Evolutionary conservation across 2,888 invertebrate genomes (phyloP), one percentile per base, ranked within the genome.

Genomic region (Nesidiocoris tenuis): DNA sequence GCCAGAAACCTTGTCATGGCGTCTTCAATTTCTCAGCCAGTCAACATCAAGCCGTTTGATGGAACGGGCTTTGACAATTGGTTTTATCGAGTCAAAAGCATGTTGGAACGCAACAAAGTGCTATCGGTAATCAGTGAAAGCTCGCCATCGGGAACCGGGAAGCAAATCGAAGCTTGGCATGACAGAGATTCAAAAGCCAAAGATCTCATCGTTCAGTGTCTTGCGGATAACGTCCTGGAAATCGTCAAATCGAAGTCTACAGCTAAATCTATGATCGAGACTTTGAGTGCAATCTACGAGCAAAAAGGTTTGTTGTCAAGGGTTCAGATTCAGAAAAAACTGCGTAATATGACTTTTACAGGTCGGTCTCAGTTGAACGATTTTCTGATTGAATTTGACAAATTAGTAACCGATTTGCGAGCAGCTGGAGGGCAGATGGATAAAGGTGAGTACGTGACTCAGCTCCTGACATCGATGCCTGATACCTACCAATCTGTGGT

Each of bases 41-140:
- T 68, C 21, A 68, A 56, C 57, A 61, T 70, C 25, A 24, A 39
- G n/a, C 23, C 23, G 61, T 70, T 70, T 18, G 71, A 70, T 61
- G 71, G 71, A 54, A 55, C 54, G 2, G 22, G 21, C 21, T 55
- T 67, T 23, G 67, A 67, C 22, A 54, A 67, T 23, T 67, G 67
- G 56, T 1, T 67, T 5, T 55, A 67, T 55, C 55, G 67, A 19
- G 56, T 67, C 55, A 56, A 67, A 56, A 54, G 67, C 21, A 54
- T 67, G 19, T 67, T 67, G 54, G 67, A 19, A 5, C 55, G 19
- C 5, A 67, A 67, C 23, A 12, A 55, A 23, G 19, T 19, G 19
- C 19, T 55, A 56, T 22, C 18, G 9, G 19, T 12, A 55, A 22
- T 67, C 12, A 56, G 56, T 19, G 22, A 9, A 22, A 56, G 16